Percentiles rank a stretch among this genome's conserved stretches.
These are phyloP conservation scores for Montipora efflorescens DNA, from an alignment of 64 coral and sea anemone genomes.

Conservation along the genomic window DNA sequence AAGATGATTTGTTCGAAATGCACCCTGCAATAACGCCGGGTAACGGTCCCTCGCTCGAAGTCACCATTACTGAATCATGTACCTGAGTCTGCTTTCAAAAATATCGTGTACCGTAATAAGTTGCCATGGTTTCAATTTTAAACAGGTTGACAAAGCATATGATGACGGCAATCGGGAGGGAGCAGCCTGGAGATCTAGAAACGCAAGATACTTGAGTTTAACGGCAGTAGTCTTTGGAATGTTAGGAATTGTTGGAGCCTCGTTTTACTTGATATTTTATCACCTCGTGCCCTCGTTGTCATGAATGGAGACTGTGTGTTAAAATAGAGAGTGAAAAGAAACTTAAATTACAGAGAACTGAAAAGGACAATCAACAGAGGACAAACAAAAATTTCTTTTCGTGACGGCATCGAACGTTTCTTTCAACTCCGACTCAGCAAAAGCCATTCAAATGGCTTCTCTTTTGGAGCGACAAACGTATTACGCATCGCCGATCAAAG, in stretches of 20 bases:
- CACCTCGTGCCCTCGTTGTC: not conserved
- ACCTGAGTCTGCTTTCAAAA: not conserved
- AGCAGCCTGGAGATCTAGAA: slow-evolving; percentile 35
- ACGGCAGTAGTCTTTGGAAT: slow-evolving; percentile 57
- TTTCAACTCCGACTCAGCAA: too few relatives aligned
- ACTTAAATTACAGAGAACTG: not conserved
- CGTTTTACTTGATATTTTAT: slow-evolving; percentile 50
- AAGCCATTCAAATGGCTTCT: too few relatives aligned
- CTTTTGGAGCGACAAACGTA: too few relatives aligned
- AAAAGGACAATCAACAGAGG: not conserved
- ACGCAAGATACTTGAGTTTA: slow-evolving; percentile 57
- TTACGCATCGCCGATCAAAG: too few relatives aligned
- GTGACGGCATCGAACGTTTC: too few relatives aligned
- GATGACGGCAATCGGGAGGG: slow-evolving; percentile 63
- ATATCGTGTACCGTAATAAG: not conserved
- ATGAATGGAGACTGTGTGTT: too few relatives aligned
- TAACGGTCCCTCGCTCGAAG: too few relatives aligned
- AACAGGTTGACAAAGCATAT: slow-evolving; percentile 57
- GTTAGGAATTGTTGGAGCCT: slow-evolving; percentile 35
- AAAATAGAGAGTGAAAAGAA: too few relatives aligned
- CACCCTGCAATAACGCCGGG: too few relatives aligned
- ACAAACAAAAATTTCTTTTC: too few relatives aligned
- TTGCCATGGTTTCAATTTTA: not conserved
- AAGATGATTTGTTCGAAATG: too few relatives aligned
- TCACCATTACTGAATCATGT: too few relatives aligned